Evolutionary conservation across 2,888 invertebrate genomes (phyloP).

Genomic region (Entomobrya proxima): DNA sequence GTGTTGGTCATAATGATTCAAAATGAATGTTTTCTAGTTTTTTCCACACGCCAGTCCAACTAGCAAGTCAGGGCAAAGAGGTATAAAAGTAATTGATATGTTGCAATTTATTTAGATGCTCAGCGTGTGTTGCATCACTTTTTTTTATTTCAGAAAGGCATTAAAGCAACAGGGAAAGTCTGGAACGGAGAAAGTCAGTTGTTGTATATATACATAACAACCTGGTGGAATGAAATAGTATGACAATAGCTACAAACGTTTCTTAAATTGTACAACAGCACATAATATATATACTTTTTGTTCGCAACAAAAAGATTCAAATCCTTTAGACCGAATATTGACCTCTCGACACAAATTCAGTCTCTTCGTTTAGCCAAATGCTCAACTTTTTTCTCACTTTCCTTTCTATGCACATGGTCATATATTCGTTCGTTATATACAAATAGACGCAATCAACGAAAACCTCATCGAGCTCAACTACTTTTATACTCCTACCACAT

Average conservation of each 20-base stretch:
- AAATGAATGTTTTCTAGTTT: conserved; percentile 13
- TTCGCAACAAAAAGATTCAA: conserved; percentile 45
- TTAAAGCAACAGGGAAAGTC: conserved; percentile 42
- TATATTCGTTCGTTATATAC: not conserved
- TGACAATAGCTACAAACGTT: not conserved
- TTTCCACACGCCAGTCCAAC: not conserved
- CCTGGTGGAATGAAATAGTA: not conserved
- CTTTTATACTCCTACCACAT: not conserved
- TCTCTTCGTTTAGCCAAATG: conserved; percentile 51
- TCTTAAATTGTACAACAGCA: not conserved
- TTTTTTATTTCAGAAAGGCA: not conserved
- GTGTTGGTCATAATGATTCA: conserved; percentile 1
- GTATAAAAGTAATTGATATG: conserved; percentile 66
- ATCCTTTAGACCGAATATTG: conserved; percentile 63
- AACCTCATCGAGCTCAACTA: not conserved
- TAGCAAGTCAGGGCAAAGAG: not conserved
- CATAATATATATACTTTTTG: not conserved
- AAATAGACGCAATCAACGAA: not conserved
- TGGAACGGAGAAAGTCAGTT: not conserved
- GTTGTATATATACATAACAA: not conserved
- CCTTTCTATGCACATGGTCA: not conserved
- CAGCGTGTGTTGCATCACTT: conserved; percentile 30
- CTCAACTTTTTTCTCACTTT: conserved; percentile 30
- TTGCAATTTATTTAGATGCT: conserved; percentile 37
- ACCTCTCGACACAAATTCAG: conserved; percentile 66